phyloP scores from a whole-genome alignment of 2,888 invertebrate species.

The Platypus cylindrus region DNA sequence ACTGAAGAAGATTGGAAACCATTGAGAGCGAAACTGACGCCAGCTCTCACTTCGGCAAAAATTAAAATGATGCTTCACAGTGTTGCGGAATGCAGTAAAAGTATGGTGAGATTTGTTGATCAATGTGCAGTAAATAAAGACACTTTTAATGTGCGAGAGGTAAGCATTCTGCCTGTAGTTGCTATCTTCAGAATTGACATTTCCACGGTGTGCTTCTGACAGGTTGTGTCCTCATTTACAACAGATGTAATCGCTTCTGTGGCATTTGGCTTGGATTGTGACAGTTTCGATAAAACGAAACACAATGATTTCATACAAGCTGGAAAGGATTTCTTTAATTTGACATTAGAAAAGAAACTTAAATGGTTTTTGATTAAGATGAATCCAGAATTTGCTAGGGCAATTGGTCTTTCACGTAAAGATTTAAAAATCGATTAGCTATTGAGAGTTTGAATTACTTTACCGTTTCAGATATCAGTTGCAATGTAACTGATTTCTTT shows the following conservation, averaged over 20 bases:
- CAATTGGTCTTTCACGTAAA: background rate
- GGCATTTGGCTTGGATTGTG: slow-evolving; percentile 46
- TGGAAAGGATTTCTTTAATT: slow-evolving; percentile 18
- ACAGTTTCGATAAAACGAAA: slow-evolving; percentile 37
- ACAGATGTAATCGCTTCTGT: slow-evolving; percentile 47
- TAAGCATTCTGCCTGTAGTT: slow-evolving; percentile 3
- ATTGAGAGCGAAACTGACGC: slow-evolving; percentile 45
- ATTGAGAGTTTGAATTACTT: background rate
- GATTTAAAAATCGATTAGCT: background rate
- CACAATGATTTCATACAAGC: slow-evolving; percentile 28
- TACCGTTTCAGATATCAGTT: background rate
- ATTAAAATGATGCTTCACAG: slow-evolving; percentile 33
- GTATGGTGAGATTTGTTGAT: slow-evolving; percentile 22
- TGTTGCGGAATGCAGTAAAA: slow-evolving; percentile 23
- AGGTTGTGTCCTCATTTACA: slow-evolving; percentile 39
- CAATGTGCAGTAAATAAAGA: slow-evolving; percentile 16
- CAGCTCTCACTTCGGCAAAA: slow-evolving; percentile 39
- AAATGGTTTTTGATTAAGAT: too few relatives aligned
- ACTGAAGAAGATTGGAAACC: slow-evolving; percentile 46
- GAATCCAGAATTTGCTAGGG: slow-evolving; percentile 5
- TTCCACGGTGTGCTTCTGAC: background rate
- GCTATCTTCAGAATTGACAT: background rate
- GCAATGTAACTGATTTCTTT: slow-evolving; percentile 22
- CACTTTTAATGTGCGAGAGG: slow-evolving; percentile 35
- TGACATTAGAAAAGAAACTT: background rate